phyloP scores from a whole-genome alignment of 2,113 vertebrate genomes.

The Tinamus guttatus region DNA sequence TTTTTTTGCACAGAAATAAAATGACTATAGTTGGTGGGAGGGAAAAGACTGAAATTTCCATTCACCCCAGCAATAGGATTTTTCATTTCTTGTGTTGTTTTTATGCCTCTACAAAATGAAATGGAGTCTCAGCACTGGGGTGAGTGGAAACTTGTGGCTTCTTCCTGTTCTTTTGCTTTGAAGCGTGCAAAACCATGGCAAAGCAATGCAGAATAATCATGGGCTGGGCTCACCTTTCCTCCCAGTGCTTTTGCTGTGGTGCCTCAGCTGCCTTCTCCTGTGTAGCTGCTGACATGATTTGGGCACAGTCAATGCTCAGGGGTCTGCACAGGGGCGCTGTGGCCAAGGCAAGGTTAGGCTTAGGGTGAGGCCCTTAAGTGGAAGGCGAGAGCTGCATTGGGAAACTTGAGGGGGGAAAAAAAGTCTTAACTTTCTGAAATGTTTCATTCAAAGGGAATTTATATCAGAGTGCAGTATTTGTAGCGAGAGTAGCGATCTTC shows the following conservation, averaged over 20 bases:
- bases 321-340: background rate
- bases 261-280: background rate
- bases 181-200: background rate
- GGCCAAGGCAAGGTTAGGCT: background rate
- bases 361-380: background rate
- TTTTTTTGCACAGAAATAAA: background rate
- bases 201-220: background rate
- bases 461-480: background rate
- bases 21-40: background rate
- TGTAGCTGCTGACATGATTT: background rate
- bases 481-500: background rate
- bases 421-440: background rate
- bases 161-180: background rate
- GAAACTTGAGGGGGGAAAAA: background rate
- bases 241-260: background rate
- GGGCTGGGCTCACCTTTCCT: background rate
- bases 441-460: background rate
- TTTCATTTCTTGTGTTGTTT: background rate
- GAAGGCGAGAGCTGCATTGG: background rate
- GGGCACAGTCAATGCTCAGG: background rate
- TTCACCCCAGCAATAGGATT: background rate
- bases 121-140: background rate
- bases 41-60: conserved; percentile 23
- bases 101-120: background rate
- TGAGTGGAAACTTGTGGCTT: background rate